Base-by-base conservation (phyloP, 2,797 vertebrate genomes). In the Leucoraja ocellata region DNA sequence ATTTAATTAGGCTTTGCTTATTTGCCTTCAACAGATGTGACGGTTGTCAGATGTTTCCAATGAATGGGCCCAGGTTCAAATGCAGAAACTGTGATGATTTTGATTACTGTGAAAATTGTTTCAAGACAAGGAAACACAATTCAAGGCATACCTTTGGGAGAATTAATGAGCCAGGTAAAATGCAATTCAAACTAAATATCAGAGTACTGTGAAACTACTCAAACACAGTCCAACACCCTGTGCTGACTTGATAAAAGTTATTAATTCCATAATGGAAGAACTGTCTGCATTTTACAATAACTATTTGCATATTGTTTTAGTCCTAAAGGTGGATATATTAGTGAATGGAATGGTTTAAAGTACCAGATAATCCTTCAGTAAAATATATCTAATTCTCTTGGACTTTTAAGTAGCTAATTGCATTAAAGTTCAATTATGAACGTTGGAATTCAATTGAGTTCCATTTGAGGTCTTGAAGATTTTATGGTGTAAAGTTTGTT, bases 21-120 rank as follows among this genome's bases (percentile, higher is more conserved):
- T 73, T 73, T 73, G 2, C 71, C 16, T 73, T 73, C 71, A 18
- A 93, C 94, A 99, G 99, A 94, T 99, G 99, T 95, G 99, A 99
- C 25, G 99, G 99, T 94, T 99, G 99, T 95, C 99, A 99, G 95
- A 99, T 99, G 98, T 99, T 99, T 95, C 99, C 99, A n/a, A 99
- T 99, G 95, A 99, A 99, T 18, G 99, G 99, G 1, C 97, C 98
- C 93, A 96, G 99, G 94, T 99, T 99, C 96, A 99, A 99, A 95
- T 99, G 99, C 95, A 97, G 98, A 93, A 98, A 98, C 94, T 99
- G 99, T 91, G 98, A 99, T 76, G 98, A 99, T 96, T 99, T 99
- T 94, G 99, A 99, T 95, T 99, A 98, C 93, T 99, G 99, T 94
- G 98, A 99, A 95, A 98, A 96, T 1, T 99, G 99, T 95, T 99